These are phyloP conservation scores for Trachelus tabidus DNA, from an alignment of 2,888 invertebrate species.

Conservation along the genomic window DNA sequence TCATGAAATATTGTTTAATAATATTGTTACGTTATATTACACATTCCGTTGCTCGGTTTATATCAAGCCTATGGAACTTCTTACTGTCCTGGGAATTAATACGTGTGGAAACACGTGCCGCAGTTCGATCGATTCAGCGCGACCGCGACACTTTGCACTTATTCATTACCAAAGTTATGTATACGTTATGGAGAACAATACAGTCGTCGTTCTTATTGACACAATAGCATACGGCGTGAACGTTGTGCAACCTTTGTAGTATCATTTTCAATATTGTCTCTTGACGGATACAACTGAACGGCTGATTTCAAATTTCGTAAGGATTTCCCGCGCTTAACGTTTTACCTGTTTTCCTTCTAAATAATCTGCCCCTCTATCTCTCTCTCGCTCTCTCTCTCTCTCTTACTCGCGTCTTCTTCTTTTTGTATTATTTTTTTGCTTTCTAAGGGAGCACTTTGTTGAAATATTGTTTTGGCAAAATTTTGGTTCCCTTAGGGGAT, in stretches of 20 bases:
- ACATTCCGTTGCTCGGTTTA: not conserved
- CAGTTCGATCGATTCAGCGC: not conserved
- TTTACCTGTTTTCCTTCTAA: too few species aligned
- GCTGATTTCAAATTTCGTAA: not conserved
- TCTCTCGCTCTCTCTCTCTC: too few species aligned
- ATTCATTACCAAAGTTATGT: not conserved
- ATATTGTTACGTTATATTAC: not conserved
- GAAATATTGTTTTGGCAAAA: too few species aligned
- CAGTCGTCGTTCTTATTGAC: not conserved
- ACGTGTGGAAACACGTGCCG: not conserved
- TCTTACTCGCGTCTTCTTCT: too few species aligned
- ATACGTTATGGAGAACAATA: not conserved
- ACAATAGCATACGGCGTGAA: not conserved
- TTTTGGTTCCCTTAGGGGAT: too few species aligned
- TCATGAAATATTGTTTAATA: not conserved
- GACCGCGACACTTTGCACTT: not conserved
- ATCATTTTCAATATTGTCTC: not conserved
- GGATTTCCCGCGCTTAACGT: not conserved
- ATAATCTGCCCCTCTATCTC: too few species aligned
- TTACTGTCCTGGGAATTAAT: not conserved
- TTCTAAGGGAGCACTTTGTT: too few species aligned
- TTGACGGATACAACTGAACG: not conserved
- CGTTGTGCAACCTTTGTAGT: not conserved
- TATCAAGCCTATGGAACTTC: not conserved
- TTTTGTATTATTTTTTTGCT: too few species aligned